Base-by-base conservation (phyloP, 35 echinoderm and acorn worm genomes). In the Strongylocentrotus purpuratus region DNA sequence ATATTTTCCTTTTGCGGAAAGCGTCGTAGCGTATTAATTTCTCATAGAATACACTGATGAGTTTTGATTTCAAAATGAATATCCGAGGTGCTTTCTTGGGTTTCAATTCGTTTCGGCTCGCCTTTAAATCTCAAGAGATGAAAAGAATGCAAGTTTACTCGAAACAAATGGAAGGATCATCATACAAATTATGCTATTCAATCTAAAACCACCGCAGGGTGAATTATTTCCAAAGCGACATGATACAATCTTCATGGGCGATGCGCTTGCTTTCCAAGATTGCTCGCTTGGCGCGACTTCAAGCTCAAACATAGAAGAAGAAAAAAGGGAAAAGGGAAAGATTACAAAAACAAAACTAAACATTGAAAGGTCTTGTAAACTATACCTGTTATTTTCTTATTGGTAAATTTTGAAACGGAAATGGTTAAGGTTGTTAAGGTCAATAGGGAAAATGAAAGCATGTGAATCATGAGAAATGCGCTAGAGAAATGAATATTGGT, bases 141-240 rank as follows among this genome's bases (percentile, higher is more conserved):
- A 31, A 31, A 89, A 41, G 87, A 88, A 89, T 41, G 45, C 32
- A 46, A 89, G 45, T 89, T 89, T 45, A 89, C 33, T 45, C 32
- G 87, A 89, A 89, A 46, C 33, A 89, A 89, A 89, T 89, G 45
- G 87, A 89, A 45, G 48, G 91, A 93, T 93, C 91, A 58, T 31
- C 91, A n/a, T 14, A 93, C 91, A 93, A 93, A 93, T 93, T 93
- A 93, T 58, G 48, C 33, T 58, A 93, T 93, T 93, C 91, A 93
- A 93, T 93, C 91, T 58, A 25, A 93, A 58, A 93, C 48, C 32
- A 93, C 91, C 91, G 33, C 33, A 14, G 91, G 91, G 91, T 33
- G 9, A 93, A 58, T 93, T 93, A 58, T 93, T 93, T 93, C n/a
- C 87, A 88, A 41, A 41, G 87, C 87, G 87, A 88, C 87, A 46